Evolutionary conservation across 2,113 vertebrate species (phyloP), one percentile per base, ranked within the genome.

Genomic region (Sterrhoptilus dennistouni): DNA sequence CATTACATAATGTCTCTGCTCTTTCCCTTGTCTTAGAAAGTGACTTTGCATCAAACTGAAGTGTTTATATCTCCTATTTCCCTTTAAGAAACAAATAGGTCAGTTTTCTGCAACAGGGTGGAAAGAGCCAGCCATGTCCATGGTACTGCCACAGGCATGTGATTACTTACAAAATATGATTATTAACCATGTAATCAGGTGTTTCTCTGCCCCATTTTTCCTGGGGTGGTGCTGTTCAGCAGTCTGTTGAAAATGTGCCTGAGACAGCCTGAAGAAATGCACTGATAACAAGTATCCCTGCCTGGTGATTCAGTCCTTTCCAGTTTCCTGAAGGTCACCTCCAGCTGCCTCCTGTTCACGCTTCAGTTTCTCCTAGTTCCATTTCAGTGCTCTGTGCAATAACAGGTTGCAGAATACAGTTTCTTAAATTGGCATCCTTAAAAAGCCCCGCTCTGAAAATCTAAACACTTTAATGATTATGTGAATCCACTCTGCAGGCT

Each of bases 301-400:
- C 60, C 33, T 69, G 63, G 84, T 2, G 5, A 33, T 56, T 83
- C 56, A 24, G 56, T 88, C 57, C 35, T 86, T 84, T 76, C 64
- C 76, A 36, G 64, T n/a, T 86, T 72, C 50, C 63, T 75, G 60
- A 65, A 93, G 79, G 89, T 95, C 82, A 95, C 94, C 81, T 95
- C 93, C 74, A 83, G 82, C 76, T 89, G 74, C 84, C 49, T 86
- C 53, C 45, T 54, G 29, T 49, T 91, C 79, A 87, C 0, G 22
- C 82, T 76, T 70, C 61, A 59, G 13, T 75, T 54, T 83, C 81
- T 75, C 28, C 35, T 35, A 10, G 84, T 95, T 94, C 87, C 47
- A 17, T 85, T 94, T 70, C 82, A 77, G 38, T 59, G 63, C 63
- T 36, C 45, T 47, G 25, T 31, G 59, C 90, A 83, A 40, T 83